Base-by-base conservation (phyloP, 1,140 invertebrate species). In the Odontomachus brunneus region DNA sequence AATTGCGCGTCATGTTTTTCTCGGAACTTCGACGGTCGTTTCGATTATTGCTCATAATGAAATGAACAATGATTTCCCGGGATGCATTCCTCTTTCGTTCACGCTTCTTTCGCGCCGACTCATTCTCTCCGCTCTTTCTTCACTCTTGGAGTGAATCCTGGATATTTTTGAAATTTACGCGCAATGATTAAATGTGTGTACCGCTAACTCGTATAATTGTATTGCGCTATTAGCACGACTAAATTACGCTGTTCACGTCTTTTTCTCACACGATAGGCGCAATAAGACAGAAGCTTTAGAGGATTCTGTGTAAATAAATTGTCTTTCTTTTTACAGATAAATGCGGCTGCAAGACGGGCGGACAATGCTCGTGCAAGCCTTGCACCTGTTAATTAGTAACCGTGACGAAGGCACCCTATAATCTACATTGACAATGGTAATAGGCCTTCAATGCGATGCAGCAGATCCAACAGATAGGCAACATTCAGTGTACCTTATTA, bases 331-430 rank as follows among this genome's bases (percentile, higher is more conserved):
- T 90, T 84, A 75, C 66, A 91, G 91, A 89, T 14, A 87, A 90
- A 71, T 91, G 91, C 71, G 7, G 2, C 19, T 91, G 90, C 62
- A 90, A 91, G 24, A 48, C 83, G 22, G 91, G 89, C 0, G 83
- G 82, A 72, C 66, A 90, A n/a, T 91, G 91, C 24, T 19, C 51
- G 1, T 91, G 89, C 66, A 84, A 88, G 38, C 17, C 80, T 19
- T 89, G 88, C 44, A 83, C 49, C 2, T 89, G 88, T 51, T 84
- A 87, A 87, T 63, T 26, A 60, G 5, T 44, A 60, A 65, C 7
- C 9, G 60, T 51, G 15, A 22, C 33, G 29, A 7, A 24, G 57
- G 11, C n/a, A 24, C 15, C 17, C 49, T 24, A 82, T 44, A 33
- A 72, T 69, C 67, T 48, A 44, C 5, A 17, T 11, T 63, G 15